These are phyloP conservation scores for Lepisosteus oculatus DNA, from an alignment of 2,113 vertebrate species.

Conservation along the genomic window DNA sequence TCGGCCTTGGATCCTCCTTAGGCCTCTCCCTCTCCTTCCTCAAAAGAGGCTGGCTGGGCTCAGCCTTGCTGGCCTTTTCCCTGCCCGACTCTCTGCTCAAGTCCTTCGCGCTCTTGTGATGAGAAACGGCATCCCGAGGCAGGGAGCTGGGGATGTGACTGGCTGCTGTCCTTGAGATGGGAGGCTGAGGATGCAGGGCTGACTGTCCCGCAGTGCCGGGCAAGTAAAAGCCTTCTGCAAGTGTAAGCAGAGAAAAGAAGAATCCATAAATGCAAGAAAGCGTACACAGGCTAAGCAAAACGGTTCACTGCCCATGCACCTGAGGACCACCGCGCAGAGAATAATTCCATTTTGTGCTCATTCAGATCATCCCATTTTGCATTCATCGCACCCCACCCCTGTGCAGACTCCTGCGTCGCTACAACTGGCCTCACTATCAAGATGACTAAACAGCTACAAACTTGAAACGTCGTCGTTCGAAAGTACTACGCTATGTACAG, in stretches of 20 bases:
- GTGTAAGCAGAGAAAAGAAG: slow-evolving; percentile 27
- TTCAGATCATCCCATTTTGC: slow-evolving; percentile 2
- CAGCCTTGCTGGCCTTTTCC: slow-evolving; percentile 61
- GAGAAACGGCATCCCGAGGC: slow-evolving; percentile 57
- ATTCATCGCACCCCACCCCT: not conserved
- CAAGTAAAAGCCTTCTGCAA: slow-evolving; percentile 87
- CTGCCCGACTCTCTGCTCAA: slow-evolving; percentile 60
- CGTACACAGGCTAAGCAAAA: not conserved
- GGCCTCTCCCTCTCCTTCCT: slow-evolving; percentile 66
- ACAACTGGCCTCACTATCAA: not conserved
- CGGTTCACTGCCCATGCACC: slow-evolving; percentile 3
- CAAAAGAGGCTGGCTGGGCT: slow-evolving; percentile 52
- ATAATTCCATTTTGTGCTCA: not conserved
- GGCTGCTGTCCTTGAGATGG: slow-evolving; percentile 59
- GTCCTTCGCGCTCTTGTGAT: slow-evolving; percentile 75
- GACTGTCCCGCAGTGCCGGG: slow-evolving; percentile 64
- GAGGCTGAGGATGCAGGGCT: slow-evolving; percentile 68
- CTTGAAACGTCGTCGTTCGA: not conserved
- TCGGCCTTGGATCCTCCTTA: slow-evolving; percentile 63
- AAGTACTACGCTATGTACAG: no score
- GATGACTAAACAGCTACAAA: not conserved
- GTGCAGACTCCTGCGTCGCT: not conserved
- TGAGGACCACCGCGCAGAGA: slow-evolving; percentile 8
- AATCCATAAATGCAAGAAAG: not conserved
- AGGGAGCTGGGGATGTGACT: slow-evolving; percentile 61